Conservation (phyloP, 2,888 invertebrate genomes). For the Erebia ligea region DNA sequence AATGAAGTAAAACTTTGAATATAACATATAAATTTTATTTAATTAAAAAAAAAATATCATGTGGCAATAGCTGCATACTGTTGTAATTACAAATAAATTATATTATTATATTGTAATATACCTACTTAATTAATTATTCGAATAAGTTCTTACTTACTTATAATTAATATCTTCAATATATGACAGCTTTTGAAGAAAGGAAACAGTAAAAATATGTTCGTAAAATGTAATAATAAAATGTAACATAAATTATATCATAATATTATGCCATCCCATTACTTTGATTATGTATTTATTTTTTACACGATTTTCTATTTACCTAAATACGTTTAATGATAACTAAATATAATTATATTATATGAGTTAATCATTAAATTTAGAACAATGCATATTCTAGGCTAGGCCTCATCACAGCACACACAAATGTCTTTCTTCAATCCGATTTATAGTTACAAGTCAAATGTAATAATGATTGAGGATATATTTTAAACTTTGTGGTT, state of each 20-base stretch:
- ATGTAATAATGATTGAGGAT: too few relatives aligned
- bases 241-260: neutral
- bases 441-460: too few relatives aligned
- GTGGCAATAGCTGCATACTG: too few relatives aligned
- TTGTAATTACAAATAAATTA: too few relatives aligned
- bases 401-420: slow-evolving; percentile 12
- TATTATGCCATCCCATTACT: neutral
- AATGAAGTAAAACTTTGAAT: too few relatives aligned
- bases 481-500: too few relatives aligned
- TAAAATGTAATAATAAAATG: neutral
- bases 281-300: neutral
- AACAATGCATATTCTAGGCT: neutral
- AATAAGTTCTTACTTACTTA: too few relatives aligned
- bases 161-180: neutral
- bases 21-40: too few relatives aligned
- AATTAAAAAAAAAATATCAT: too few relatives aligned
- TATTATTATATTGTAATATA: too few relatives aligned
- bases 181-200: neutral
- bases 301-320: neutral
- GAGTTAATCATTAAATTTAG: neutral
- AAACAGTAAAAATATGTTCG: neutral
- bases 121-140: too few relatives aligned
- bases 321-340: neutral
- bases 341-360: neutral
- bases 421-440: too few relatives aligned